phyloP scores from a whole-genome alignment of 2,113 vertebrate species.

The Chrysemys picta region DNA sequence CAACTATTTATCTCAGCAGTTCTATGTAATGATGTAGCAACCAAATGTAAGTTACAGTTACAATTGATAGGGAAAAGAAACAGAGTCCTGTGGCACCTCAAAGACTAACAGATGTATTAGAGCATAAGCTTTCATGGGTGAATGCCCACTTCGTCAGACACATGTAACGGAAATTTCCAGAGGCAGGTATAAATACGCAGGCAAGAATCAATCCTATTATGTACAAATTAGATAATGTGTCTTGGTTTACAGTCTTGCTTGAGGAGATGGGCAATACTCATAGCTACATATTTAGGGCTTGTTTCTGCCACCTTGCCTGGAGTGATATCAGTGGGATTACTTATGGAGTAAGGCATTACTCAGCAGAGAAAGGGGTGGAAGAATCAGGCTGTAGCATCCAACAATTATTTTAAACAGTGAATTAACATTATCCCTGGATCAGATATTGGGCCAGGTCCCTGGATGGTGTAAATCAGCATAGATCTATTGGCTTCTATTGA shows the following conservation, averaged over 20 bases:
- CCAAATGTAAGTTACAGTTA: neutral
- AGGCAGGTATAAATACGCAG: no score
- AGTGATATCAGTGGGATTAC: neutral
- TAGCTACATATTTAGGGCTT: no score
- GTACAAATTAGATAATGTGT: neutral
- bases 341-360: neutral
- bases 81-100: no score
- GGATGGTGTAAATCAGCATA: neutral
- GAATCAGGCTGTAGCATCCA: neutral
- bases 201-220: neutral
- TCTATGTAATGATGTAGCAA: neutral
- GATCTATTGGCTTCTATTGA: no score
- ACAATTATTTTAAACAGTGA: neutral
- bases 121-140: no score
- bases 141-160: no score
- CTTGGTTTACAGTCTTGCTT: neutral
- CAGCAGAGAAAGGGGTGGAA: neutral
- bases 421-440: neutral
- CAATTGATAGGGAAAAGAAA: neutral
- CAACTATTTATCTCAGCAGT: neutral
- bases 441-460: neutral
- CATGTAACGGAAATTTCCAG: no score
- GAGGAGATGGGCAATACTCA: neutral
- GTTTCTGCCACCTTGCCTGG: neutral
- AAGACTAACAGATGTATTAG: no score